Evolutionary conservation across 2,797 vertebrate species (phyloP).

Genomic region (Alcedo quadribrachys): DNA sequence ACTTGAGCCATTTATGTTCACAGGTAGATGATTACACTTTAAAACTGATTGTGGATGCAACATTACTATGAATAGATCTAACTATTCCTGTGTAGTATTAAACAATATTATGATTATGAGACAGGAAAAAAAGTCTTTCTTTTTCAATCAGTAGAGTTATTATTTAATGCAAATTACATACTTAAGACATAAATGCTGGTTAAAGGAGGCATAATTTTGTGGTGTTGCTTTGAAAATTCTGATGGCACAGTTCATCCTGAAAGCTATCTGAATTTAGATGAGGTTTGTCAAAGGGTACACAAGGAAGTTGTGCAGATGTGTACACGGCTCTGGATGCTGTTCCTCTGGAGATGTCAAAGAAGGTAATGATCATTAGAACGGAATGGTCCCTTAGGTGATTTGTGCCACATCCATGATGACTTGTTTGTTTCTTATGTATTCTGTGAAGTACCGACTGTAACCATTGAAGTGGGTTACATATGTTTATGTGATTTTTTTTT

Average conservation of each 20-base stretch:
- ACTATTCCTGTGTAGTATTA: not conserved
- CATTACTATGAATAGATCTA: not conserved
- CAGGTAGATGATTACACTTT: not conserved
- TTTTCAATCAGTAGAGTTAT: not conserved
- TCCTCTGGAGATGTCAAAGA: not conserved
- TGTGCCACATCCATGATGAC: not conserved
- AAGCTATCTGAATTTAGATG: not conserved
- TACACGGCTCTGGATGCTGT: not conserved
- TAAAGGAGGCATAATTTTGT: not conserved
- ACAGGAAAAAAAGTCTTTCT: not conserved
- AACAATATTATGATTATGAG: not conserved
- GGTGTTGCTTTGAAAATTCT: not conserved
- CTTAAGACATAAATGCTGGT: not conserved
- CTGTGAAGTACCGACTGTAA: not conserved
- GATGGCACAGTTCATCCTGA: not conserved
- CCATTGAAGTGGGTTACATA: not conserved
- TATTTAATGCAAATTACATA: not conserved
- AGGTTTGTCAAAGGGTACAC: not conserved
- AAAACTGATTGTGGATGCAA: not conserved
- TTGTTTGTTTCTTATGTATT: not conserved
- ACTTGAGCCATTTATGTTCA: not conserved
- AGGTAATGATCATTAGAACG: not conserved
- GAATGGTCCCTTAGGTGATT: not conserved
- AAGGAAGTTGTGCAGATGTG: not conserved
- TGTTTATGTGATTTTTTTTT: not conserved